These are phyloP conservation scores for Aplocera efformata DNA, from an alignment of 2,888 invertebrate species.

Conservation along the genomic window DNA sequence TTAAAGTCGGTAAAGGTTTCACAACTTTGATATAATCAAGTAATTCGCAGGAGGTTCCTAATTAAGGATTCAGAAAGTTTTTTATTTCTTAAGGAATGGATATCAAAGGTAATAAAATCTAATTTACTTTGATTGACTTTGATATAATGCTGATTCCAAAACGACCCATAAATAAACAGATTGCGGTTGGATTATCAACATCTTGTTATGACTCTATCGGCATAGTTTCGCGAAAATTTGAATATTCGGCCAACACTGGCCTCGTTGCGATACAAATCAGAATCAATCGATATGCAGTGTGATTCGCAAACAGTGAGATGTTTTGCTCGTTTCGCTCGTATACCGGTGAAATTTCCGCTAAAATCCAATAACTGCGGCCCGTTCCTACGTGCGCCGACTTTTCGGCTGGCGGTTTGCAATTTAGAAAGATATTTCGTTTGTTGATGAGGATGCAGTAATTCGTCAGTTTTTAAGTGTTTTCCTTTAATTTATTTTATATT, in stretches of 20 bases:
- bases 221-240: slow-evolving; percentile 15
- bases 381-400: slow-evolving; percentile 35
- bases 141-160: no score
- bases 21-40: no score
- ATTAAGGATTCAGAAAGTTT: no score
- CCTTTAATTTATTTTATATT: slow-evolving; percentile 1
- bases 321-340: slow-evolving; percentile 48
- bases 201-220: not conserved
- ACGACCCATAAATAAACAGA: no score
- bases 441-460: slow-evolving; percentile 22
- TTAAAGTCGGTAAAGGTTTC: no score
- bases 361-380: slow-evolving; percentile 65
- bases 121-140: no score
- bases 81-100: no score
- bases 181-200: no score
- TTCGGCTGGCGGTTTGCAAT: slow-evolving; percentile 31
- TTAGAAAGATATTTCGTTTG: slow-evolving; percentile 26
- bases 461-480: slow-evolving; percentile 12
- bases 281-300: slow-evolving; percentile 66
- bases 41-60: no score
- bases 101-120: no score
- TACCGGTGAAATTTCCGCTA: slow-evolving; percentile 66
- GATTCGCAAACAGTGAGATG: slow-evolving; percentile 59
- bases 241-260: slow-evolving; percentile 19
- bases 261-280: slow-evolving; percentile 55